Evolutionary conservation across 2,888 invertebrate species (phyloP).

Genomic region (Fragum sueziense): DNA sequence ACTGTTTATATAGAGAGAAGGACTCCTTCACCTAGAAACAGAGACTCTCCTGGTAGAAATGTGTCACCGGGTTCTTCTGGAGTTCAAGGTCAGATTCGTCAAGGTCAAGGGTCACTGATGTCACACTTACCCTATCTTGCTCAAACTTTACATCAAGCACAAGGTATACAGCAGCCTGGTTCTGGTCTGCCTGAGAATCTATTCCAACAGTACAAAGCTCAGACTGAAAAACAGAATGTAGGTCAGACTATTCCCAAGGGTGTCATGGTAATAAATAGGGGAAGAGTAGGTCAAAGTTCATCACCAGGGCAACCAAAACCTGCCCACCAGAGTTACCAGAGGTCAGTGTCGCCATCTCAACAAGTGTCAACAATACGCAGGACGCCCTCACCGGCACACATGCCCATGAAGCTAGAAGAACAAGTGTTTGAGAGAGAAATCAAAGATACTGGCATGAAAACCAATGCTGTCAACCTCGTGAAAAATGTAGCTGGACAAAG

Average conservation of each 20-base stretch:
- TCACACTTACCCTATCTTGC: constrained; percentile 41
- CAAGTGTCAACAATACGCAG: constrained; percentile 61
- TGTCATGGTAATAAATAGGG: constrained; percentile 1
- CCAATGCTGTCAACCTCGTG: constrained; percentile 46
- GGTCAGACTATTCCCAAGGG: background rate
- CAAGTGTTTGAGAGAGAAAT: constrained; percentile 18
- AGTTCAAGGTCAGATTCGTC: constrained; percentile 22
- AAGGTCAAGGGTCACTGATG: constrained; percentile 31
- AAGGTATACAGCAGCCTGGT: background rate
- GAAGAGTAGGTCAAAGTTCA: background rate
- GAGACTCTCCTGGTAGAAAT: constrained; percentile 1
- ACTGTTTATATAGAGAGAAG: constrained; percentile 40
- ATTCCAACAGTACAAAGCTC: constrained; percentile 49
- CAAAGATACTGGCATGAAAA: constrained; percentile 29
- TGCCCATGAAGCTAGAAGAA: constrained; percentile 31
- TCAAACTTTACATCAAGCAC: constrained; percentile 39
- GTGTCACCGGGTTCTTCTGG: background rate
- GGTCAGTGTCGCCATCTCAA: constrained; percentile 30
- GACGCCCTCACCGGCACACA: constrained; percentile 67
- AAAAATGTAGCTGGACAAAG: constrained; percentile 24
- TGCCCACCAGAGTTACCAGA: constrained; percentile 42
- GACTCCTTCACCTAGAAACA: constrained; percentile 34
- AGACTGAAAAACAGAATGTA: background rate
- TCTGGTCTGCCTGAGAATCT: constrained; percentile 37
- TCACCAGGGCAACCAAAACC: constrained; percentile 37